Base-by-base conservation (phyloP, 2,113 vertebrate genomes). In the Chamaea fasciata region DNA sequence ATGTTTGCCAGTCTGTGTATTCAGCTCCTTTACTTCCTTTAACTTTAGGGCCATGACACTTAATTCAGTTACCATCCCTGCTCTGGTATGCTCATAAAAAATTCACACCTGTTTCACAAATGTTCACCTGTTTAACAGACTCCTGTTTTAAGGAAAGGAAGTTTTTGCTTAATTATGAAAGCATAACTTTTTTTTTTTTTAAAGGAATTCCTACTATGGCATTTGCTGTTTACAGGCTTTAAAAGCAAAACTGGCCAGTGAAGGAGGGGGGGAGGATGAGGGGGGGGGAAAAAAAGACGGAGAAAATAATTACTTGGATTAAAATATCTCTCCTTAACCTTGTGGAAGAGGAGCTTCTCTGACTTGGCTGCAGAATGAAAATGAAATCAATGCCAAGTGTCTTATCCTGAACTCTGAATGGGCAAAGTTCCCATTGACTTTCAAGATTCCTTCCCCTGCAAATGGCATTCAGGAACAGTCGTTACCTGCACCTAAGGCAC, bases 401-500 rank as follows among this genome's bases (percentile, higher is more conserved):
- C 92, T 95, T 64, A 93, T 46, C 92, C 90, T 60, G 88, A 92
- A 42, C 62, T 88, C 88, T 83, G 88, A 95, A 96, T 87, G 92
- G 71, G 79, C 79, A 57, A 93, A 92, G 94, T 92, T 95, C 86
- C 95, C 90, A 87, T 57, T 93, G 95, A 93, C 93, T 97, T 96
- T 93, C 83, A 93, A 92, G 93, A 92, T 81, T 81, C n/a, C 83
- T 92, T 82, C 65, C 95, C 62, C 94, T 82, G 86, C 83, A 94
- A 95, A 94, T 75, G 83, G 68, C 30, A 93, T 90, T 93, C 62
- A 78, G 67, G 90, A 90, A 8, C 60, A 60, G 82, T 59, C 2
- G 33, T 77, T 93, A 74, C 75, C 56, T 65, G 93, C 76, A 80
- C 83, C 95, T 81, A n/a, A 88, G 65, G 64, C 80, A 90, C 83